A percentile compares a stretch with the other conserved stretches of the same genome.
Conservation (phyloP, 2,888 invertebrate species). For the Rhodophaea formosa region DNA sequence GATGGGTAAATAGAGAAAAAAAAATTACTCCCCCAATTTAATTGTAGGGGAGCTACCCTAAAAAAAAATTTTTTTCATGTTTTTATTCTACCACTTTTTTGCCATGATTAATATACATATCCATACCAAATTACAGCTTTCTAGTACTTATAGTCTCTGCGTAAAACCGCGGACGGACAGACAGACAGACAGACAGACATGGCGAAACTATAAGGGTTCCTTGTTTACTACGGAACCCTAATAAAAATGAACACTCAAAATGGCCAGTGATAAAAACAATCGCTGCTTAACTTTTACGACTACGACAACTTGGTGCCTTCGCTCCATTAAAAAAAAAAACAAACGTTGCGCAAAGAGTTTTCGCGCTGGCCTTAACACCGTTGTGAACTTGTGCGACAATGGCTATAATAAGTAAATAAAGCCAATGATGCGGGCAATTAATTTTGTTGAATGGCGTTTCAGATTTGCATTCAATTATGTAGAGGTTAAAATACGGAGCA, state of each 20-base stretch:
- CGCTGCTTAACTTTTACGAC: conserved; percentile 18
- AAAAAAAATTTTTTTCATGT: no score
- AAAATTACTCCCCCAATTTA: no score
- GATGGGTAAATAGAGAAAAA: no score
- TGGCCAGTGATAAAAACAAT: conserved; percentile 21
- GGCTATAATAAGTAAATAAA: conserved; percentile 35
- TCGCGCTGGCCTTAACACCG: conserved; percentile 62
- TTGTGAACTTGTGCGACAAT: conserved; percentile 64
- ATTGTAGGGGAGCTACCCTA: no score
- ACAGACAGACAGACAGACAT: no score
- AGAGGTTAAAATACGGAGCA: not conserved
- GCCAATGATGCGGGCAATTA: conserved; percentile 66
- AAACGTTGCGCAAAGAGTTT: conserved; percentile 52
- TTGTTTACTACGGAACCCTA: no score
- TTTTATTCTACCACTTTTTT: no score
- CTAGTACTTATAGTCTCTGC: no score
- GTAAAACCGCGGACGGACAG: no score
- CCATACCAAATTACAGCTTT: no score
- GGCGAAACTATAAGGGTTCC: no score
- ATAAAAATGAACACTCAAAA: conserved; percentile 7
- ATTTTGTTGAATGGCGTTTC: conserved; percentile 30
- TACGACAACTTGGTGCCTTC: conserved; percentile 21
- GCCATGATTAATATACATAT: no score
- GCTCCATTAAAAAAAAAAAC: conserved; percentile 37
- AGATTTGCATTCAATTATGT: conserved; percentile 12